phyloP scores from a whole-genome alignment of 2,888 invertebrate species.

The Drosophila paranaensis region DNA sequence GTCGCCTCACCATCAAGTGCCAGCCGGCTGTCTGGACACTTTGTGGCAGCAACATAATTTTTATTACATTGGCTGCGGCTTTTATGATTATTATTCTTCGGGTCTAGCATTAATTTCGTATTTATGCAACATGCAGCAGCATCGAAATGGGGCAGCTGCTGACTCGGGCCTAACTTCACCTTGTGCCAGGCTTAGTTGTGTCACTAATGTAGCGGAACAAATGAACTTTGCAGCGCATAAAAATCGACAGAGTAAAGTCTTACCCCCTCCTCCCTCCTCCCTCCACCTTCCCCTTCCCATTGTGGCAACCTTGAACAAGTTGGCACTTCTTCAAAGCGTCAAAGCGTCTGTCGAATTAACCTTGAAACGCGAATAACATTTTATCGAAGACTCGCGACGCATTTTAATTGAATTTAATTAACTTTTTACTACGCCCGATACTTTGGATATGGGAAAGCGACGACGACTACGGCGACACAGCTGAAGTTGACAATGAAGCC shows the following conservation, averaged over 20 bases:
- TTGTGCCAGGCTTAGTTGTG: conserved; percentile 48
- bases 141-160: background rate
- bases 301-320: conserved; percentile 25
- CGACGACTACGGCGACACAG: conserved; percentile 29
- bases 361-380: conserved; percentile 78
- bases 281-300: background rate
- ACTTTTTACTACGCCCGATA: conserved; percentile 70
- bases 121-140: conserved; percentile 24
- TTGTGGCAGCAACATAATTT: conserved; percentile 77
- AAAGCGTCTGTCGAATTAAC: conserved; percentile 73
- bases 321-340: conserved; percentile 73
- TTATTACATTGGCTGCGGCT: conserved; percentile 61
- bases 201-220: conserved; percentile 75
- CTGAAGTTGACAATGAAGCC: conserved; percentile 72
- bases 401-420: conserved; percentile 81
- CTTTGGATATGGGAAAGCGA: conserved; percentile 77
- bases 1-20: conserved; percentile 12
- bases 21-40: conserved; percentile 58
- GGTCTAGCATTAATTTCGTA: conserved; percentile 47
- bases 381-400: conserved; percentile 78
- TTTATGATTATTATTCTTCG: conserved; percentile 35
- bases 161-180: conserved; percentile 23
- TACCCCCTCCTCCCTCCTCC: too few species aligned
- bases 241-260: conserved; percentile 12
- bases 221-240: conserved; percentile 39